Conservation (phyloP, 2,113 vertebrate genomes). For the Lophotis ruficrista region DNA sequence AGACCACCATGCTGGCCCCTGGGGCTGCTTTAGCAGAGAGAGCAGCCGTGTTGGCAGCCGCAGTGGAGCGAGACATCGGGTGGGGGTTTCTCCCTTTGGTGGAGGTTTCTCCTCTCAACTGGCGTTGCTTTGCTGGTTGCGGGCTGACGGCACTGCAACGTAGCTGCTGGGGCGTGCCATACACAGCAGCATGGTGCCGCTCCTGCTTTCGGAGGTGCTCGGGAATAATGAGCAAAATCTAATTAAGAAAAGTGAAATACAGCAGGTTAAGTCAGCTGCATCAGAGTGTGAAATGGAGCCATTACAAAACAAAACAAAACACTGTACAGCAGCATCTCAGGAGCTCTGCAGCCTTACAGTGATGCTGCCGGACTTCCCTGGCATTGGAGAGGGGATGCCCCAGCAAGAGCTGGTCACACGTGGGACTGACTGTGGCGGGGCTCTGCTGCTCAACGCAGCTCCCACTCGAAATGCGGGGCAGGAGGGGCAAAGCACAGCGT, state of each 20-base stretch:
- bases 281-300: constrained; percentile 34
- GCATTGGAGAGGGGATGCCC: rapidly evolving
- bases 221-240: neutral
- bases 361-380: neutral
- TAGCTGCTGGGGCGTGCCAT: neutral
- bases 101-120: neutral
- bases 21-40: neutral
- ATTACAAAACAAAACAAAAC: constrained; percentile 35
- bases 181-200: neutral
- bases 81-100: neutral
- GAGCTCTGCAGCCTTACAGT: neutral
- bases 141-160: neutral
- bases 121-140: neutral
- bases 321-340: neutral
- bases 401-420: rapidly evolving
- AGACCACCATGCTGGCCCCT: neutral
- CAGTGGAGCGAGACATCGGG: neutral
- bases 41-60: neutral
- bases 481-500: rapidly evolving
- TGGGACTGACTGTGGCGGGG: neutral
- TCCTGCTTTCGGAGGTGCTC: neutral
- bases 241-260: constrained; percentile 41
- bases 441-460: neutral
- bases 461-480: rapidly evolving
- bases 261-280: constrained; percentile 29